Evolutionary conservation across 2,888 invertebrate species (phyloP).

Genomic region (Phyllotreta striolata): DNA sequence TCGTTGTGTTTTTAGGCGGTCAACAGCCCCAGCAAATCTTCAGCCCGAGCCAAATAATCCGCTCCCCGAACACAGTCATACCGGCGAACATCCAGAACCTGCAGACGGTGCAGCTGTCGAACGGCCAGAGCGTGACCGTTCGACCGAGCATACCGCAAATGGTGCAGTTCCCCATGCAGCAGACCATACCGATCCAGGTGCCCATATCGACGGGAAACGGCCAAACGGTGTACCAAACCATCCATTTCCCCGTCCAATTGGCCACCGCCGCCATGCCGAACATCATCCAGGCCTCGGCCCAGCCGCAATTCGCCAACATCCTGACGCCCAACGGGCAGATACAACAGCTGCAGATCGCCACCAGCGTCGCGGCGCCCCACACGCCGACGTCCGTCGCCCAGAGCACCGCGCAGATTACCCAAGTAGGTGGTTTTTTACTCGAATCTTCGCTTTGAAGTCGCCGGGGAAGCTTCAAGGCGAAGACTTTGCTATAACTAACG

Average conservation of each 20-base stretch:
- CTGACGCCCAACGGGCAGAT: constrained; percentile 90
- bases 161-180: constrained; percentile 75
- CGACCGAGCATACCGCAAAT: constrained; percentile 61
- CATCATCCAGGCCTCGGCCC: constrained; percentile 57
- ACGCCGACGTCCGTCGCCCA: constrained; percentile 62
- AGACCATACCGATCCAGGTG: constrained; percentile 89
- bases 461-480: background rate
- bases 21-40: constrained; percentile 67
- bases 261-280: constrained; percentile 69
- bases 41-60: constrained; percentile 76
- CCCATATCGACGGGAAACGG: constrained; percentile 85
- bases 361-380: constrained; percentile 58
- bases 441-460: background rate
- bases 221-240: constrained; percentile 94
- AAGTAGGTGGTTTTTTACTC: constrained; percentile 20
- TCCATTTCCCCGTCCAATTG: constrained; percentile 91
- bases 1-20: constrained; percentile 52
- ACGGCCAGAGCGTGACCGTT: constrained; percentile 76
- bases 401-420: constrained; percentile 39
- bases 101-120: constrained; percentile 70
- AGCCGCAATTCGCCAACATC: constrained; percentile 63
- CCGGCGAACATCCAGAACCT: constrained; percentile 74
- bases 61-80: constrained; percentile 73
- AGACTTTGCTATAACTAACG: background rate
- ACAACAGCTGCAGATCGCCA: constrained; percentile 82